Conservation (phyloP, 2,888 invertebrate species). For the Emmelina monodactyla region DNA sequence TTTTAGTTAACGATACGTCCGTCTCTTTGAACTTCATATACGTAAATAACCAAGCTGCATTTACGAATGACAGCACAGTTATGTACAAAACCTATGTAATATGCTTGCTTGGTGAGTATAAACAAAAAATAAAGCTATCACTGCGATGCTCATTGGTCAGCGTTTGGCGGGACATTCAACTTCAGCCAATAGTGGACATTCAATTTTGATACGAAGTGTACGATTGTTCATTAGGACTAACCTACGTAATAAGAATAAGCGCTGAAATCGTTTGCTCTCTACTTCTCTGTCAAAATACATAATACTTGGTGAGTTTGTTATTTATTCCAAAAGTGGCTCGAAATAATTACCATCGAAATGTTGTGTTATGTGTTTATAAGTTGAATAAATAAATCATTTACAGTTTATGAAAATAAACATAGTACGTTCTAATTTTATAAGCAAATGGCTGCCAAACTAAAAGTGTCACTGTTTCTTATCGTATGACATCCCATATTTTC, state of each 20-base stretch:
- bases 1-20: too few species aligned
- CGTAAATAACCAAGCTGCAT: too few species aligned
- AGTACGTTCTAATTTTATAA: conserved; percentile 59
- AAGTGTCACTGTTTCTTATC: conserved; percentile 48
- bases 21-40: too few species aligned
- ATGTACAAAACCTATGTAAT: conserved; percentile 26
- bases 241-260: conserved; percentile 66
- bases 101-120: too few species aligned
- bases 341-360: too few species aligned
- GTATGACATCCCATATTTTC: too few species aligned
- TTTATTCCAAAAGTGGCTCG: conserved; percentile 21
- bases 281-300: conserved; percentile 36
- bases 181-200: conserved; percentile 38
- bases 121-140: conserved; percentile 62
- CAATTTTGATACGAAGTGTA: conserved; percentile 34
- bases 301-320: conserved; percentile 49
- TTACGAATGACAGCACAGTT: conserved; percentile 24
- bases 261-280: conserved; percentile 63
- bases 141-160: conserved; percentile 37
- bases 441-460: conserved; percentile 63
- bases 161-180: conserved; percentile 49
- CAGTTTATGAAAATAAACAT: conserved; percentile 28
- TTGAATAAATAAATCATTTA: conserved; percentile 3
- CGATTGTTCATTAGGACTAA: conserved; percentile 39
- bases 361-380: background rate